Evolutionary conservation across 2,113 vertebrate species (phyloP).

Genomic region (Rhizomys pruinosus): DNA sequence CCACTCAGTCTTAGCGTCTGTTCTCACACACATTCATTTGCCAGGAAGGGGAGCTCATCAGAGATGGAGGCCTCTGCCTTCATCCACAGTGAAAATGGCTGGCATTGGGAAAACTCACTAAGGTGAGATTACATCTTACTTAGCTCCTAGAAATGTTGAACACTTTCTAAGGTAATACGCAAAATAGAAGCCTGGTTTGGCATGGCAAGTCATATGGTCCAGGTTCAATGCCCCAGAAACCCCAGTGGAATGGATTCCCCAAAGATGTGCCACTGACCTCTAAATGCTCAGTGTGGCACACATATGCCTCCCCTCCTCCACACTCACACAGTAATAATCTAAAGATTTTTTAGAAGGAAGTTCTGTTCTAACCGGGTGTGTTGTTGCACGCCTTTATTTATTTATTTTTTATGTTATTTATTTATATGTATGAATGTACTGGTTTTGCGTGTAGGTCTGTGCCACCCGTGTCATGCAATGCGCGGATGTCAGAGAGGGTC

Average conservation of each 20-base stretch:
- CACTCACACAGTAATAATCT: too few species aligned
- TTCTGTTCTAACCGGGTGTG: not conserved
- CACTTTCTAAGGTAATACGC: slow-evolving; percentile 42
- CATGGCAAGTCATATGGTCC: not conserved
- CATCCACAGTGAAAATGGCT: not conserved
- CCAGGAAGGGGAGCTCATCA: not conserved
- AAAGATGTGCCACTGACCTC: too few species aligned
- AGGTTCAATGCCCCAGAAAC: not conserved
- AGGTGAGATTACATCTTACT: slow-evolving; percentile 36
- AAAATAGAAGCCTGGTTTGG: not conserved
- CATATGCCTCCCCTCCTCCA: too few species aligned
- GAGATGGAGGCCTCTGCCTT: not conserved
- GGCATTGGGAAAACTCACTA: not conserved
- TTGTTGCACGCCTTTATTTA: too few species aligned
- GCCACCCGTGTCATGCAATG: too few species aligned
- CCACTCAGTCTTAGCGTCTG: not conserved
- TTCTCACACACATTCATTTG: not conserved
- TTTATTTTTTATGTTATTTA: too few species aligned
- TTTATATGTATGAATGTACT: slow-evolving; percentile 39
- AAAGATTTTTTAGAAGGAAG: not conserved
- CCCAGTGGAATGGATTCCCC: too few species aligned
- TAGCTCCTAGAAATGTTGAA: slow-evolving; percentile 49
- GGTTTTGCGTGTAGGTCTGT: too few species aligned
- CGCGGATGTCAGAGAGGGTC: too few species aligned
- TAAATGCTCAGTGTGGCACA: too few species aligned